Conservation (phyloP, 2,888 invertebrate species). For the Dascillus cervinus region DNA sequence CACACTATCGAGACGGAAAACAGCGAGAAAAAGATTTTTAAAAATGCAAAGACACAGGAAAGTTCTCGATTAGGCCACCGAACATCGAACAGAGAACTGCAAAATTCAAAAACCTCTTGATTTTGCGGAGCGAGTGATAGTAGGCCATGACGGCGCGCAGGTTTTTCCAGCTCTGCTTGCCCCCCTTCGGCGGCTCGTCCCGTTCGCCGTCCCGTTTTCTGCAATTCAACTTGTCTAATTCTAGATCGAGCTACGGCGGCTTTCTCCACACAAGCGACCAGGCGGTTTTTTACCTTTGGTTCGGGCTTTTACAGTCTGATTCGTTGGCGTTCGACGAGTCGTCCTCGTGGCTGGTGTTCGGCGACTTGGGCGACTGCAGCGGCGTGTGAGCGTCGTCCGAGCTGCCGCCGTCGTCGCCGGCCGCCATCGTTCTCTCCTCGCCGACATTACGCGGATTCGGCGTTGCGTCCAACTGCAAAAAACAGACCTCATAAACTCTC, state of each 20-base stretch:
- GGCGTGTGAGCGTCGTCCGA: slow-evolving; percentile 40
- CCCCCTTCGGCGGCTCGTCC: slow-evolving; percentile 28
- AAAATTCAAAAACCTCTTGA: slow-evolving; percentile 63
- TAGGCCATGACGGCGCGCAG: slow-evolving; percentile 83
- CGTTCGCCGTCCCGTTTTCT: too few species aligned
- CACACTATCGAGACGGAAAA: too few species aligned
- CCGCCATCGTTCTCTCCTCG: slow-evolving; percentile 19
- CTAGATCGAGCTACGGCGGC: too few species aligned
- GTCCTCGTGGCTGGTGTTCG: slow-evolving; percentile 50
- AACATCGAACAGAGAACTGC: slow-evolving; percentile 19
- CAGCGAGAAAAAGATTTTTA: too few species aligned
- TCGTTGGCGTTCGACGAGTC: slow-evolving; percentile 62
- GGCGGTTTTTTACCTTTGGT: slow-evolving; percentile 55
- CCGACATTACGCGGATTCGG: slow-evolving; percentile 19
- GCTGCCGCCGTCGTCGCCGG: slow-evolving; percentile 32
- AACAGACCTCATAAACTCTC: slow-evolving; percentile 1
- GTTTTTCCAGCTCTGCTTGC: slow-evolving; percentile 74
- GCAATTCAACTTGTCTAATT: too few species aligned
- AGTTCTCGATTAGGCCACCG: slow-evolving; percentile 17
- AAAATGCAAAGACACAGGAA: slow-evolving; percentile 8
- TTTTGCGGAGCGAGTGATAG: slow-evolving; percentile 82
- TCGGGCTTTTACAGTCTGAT: slow-evolving; percentile 63
- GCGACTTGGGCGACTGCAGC: slow-evolving; percentile 49
- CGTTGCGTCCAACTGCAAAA: slow-evolving; percentile 33
- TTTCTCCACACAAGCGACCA: too few species aligned